phyloP scores from a whole-genome alignment of 1,140 invertebrate species.

The Laodelphax striatellus region DNA sequence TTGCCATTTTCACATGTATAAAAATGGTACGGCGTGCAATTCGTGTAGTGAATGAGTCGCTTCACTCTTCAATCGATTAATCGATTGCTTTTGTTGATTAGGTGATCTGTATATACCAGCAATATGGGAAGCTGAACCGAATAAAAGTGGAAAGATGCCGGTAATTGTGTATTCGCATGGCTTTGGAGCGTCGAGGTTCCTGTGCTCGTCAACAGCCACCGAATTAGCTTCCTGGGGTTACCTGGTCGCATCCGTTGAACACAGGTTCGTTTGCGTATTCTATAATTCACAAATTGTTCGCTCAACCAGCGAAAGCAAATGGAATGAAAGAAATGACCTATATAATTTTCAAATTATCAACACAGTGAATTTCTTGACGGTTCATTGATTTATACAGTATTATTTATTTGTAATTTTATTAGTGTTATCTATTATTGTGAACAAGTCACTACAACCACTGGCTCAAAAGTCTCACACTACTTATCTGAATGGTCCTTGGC shows the following conservation, averaged over 20 bases:
- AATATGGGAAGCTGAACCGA: conserved; percentile 37
- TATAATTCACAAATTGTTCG: not conserved
- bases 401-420: no score
- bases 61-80: not conserved
- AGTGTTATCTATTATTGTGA: no score
- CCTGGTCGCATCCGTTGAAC: conserved; percentile 50
- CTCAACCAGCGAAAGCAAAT: not conserved
- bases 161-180: conserved; percentile 57
- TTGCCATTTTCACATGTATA: no score
- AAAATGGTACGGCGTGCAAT: no score
- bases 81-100: conserved; percentile 19
- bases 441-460: no score
- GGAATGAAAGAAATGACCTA: not conserved
- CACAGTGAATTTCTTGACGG: no score
- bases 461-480: no score
- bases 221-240: conserved; percentile 54
- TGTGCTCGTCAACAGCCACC: conserved; percentile 44
- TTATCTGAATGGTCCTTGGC: no score
- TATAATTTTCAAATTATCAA: not conserved
- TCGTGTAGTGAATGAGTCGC: no score
- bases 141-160: conserved; percentile 35
- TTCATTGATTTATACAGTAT: no score
- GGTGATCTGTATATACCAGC: conserved; percentile 40
- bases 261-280: conserved; percentile 34
- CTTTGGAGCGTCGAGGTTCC: conserved; percentile 45